Evolutionary conservation across 2,797 vertebrate species (phyloP).

Genomic region (Hylomyscus alleni): DNA sequence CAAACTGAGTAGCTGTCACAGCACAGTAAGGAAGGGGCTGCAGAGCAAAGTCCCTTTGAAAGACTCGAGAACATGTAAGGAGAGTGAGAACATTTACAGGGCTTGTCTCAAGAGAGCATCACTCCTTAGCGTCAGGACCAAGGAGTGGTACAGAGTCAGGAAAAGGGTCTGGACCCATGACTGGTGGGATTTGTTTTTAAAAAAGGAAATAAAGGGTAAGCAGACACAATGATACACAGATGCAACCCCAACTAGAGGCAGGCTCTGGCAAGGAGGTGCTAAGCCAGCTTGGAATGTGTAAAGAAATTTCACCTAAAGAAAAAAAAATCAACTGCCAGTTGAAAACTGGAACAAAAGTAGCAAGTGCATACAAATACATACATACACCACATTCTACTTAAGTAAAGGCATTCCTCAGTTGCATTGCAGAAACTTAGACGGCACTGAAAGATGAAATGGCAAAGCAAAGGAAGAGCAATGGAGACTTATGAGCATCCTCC

Average conservation of each 20-base stretch:
- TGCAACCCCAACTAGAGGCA: neutral
- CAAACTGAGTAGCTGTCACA: rapidly evolving
- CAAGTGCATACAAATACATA: too few species aligned
- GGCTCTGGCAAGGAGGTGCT: neutral
- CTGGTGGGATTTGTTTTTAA: neutral
- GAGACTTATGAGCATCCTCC: neutral
- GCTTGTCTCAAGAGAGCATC: neutral
- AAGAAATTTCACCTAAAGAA: neutral
- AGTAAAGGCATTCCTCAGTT: neutral
- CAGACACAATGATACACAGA: neutral
- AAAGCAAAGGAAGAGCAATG: neutral
- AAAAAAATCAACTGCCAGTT: neutral
- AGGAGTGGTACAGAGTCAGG: neutral
- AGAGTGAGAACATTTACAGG: neutral
- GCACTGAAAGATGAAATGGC: neutral
- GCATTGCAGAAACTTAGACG: neutral
- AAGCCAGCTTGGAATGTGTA: neutral
- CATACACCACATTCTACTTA: neutral
- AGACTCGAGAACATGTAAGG: neutral
- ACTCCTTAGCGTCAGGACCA: neutral
- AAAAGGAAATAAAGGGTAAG: neutral
- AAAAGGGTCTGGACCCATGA: neutral
- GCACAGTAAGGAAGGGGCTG: neutral
- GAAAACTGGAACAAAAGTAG: neutral
- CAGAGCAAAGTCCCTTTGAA: neutral